Evolutionary conservation across 2,797 vertebrate species (phyloP).

Genomic region (Tympanoctomys barrerae): DNA sequence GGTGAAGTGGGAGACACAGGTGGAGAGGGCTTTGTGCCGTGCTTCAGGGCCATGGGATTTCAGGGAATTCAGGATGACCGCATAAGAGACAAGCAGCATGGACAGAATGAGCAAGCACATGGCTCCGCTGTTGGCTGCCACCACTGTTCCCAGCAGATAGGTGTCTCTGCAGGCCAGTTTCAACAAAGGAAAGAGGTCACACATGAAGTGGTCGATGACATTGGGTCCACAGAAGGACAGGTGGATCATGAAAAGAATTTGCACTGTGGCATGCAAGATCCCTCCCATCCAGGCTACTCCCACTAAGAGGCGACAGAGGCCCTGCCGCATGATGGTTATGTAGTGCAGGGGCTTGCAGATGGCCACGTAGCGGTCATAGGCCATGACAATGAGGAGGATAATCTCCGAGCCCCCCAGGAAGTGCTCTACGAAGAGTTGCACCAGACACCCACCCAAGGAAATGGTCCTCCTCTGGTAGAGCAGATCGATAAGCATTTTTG

Average conservation of each 20-base stretch:
- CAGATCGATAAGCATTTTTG: constrained; percentile 80
- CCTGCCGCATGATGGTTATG: constrained; percentile 70
- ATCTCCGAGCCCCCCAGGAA: constrained; percentile 82
- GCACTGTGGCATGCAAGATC: constrained; percentile 69
- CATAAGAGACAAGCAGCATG: constrained; percentile 58
- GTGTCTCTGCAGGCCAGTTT: constrained; percentile 81
- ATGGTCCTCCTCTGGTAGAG: constrained; percentile 74
- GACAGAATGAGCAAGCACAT: constrained; percentile 77
- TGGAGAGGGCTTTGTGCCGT: constrained; percentile 53
- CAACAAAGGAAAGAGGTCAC: constrained; percentile 84
- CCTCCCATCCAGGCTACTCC: constrained; percentile 75
- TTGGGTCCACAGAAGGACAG: constrained; percentile 82
- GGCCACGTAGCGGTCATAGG: constrained; percentile 81
- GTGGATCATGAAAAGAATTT: constrained; percentile 78
- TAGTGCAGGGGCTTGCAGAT: constrained; percentile 83
- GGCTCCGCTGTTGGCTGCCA: constrained; percentile 79
- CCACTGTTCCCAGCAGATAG: constrained; percentile 71
- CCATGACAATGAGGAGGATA: constrained; percentile 81
- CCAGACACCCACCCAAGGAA: constrained; percentile 75
- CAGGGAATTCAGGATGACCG: constrained; percentile 55
- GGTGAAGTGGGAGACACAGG: constrained; percentile 39
- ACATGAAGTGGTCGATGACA: constrained; percentile 84
- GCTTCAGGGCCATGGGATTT: neutral
- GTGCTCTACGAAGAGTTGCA: constrained; percentile 82
- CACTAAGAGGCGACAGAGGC: constrained; percentile 71